Percentiles rank a stretch among this genome's conserved stretches.
phyloP scores from a whole-genome alignment of 92 coral and sea anemone species.

The Porites cylindrica region DNA sequence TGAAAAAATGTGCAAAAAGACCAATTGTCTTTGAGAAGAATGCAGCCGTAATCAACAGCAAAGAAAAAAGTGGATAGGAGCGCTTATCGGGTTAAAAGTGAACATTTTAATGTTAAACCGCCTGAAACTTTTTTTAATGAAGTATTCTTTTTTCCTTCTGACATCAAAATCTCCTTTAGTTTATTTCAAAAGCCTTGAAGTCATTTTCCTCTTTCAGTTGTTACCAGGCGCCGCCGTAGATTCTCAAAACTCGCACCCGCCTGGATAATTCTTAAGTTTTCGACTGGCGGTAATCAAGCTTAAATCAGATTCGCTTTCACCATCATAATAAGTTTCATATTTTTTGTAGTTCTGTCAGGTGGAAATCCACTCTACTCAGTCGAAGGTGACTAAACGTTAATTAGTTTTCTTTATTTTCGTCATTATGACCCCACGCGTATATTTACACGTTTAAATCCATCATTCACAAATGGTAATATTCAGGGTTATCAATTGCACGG shows the following conservation, averaged over 20 bases:
- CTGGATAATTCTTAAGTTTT: background rate
- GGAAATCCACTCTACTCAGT: background rate
- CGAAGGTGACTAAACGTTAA: background rate
- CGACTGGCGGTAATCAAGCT: background rate
- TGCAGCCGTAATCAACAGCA: no score
- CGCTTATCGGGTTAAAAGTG: no score
- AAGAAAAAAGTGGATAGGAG: no score
- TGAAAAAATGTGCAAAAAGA: no score
- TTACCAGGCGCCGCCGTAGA: no score
- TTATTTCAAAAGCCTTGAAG: no score
- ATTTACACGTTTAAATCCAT: constrained; percentile 20
- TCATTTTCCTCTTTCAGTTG: background rate
- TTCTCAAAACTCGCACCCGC: no score
- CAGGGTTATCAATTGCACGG: constrained; percentile 3
- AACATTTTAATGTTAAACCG: no score
- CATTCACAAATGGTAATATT: background rate
- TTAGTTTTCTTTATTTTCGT: background rate
- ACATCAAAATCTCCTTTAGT: background rate
- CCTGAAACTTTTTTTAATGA: no score
- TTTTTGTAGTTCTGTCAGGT: background rate
- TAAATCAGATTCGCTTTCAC: background rate
- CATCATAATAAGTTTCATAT: background rate
- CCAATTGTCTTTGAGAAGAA: no score
- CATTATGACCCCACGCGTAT: constrained; percentile 1
- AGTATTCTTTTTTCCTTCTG: background rate